phyloP scores from a whole-genome alignment of 2,113 vertebrate genomes.

The Mohoua ochrocephala region DNA sequence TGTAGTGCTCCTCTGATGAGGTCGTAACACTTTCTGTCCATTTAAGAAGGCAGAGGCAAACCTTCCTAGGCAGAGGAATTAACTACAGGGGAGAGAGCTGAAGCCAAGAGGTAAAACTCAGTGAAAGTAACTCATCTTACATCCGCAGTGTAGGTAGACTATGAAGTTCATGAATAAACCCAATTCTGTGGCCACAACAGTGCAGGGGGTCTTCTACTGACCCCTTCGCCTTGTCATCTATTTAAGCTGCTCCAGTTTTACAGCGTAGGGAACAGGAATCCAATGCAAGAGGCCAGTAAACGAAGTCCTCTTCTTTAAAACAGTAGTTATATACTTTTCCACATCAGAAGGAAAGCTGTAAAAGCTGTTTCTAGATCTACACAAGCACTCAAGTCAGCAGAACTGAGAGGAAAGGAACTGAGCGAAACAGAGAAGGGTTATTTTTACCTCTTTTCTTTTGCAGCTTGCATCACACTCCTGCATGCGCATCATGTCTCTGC shows the following conservation, averaged over 20 bases:
- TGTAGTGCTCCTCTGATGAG: not conserved
- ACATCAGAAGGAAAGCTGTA: not conserved
- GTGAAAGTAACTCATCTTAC: not conserved
- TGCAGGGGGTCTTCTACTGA: not conserved
- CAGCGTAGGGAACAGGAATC: not conserved
- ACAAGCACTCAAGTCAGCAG: not conserved
- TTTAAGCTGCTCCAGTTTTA: not conserved
- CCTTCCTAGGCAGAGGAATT: not conserved
- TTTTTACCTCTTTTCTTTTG: constrained; percentile 6
- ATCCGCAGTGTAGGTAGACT: not conserved
- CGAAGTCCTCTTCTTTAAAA: not conserved
- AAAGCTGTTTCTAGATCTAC: not conserved
- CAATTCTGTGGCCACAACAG: not conserved
- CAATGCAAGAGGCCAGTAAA: not conserved
- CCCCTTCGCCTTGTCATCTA: not conserved
- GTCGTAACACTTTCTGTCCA: not conserved
- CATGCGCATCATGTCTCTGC: not conserved
- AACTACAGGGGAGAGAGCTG: not conserved
- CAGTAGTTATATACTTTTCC: not conserved
- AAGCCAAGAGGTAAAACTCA: not conserved
- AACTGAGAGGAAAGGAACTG: not conserved
- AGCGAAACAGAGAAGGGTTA: not conserved
- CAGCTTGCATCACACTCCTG: constrained; percentile 5
- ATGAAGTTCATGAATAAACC: not conserved
- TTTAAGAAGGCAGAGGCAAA: not conserved